Conservation (phyloP, 2,797 vertebrate genomes). For the Fundulus diaphanus region DNA sequence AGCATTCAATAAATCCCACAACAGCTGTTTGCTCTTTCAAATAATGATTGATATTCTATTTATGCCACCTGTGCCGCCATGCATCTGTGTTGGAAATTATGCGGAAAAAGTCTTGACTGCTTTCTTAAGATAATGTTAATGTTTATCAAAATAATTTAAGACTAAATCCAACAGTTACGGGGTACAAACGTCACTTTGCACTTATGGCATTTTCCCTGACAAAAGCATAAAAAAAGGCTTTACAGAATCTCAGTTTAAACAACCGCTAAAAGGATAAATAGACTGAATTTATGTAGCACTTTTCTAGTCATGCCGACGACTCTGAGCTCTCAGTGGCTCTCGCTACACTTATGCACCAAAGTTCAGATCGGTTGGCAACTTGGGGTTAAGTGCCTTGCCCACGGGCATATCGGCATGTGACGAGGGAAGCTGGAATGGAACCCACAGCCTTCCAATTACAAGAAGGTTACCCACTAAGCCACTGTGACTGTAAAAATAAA, state of each 20-base stretch:
- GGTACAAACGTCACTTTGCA: not conserved
- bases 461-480: too few species aligned
- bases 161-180: not conserved
- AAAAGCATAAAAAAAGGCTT: not conserved
- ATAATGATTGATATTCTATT: conserved; percentile 4
- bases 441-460: too few species aligned
- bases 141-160: not conserved
- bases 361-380: too few species aligned
- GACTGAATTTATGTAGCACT: too few species aligned
- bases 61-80: not conserved
- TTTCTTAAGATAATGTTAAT: not conserved
- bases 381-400: too few species aligned
- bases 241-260: not conserved
- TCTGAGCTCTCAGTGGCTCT: too few species aligned
- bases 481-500: too few species aligned
- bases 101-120: not conserved
- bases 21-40: not conserved
- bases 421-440: too few species aligned
- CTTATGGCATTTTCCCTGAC: not conserved
- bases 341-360: too few species aligned
- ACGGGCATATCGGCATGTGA: too few species aligned
- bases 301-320: too few species aligned
- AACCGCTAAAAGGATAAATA: too few species aligned
- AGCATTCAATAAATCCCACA: not conserved
- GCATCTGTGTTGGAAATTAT: not conserved